Percentiles rank a stretch among this genome's conserved stretches.
These are phyloP conservation scores for Phaonia tiefii DNA, from an alignment of 2,888 invertebrate genomes.

Conservation along the genomic window DNA sequence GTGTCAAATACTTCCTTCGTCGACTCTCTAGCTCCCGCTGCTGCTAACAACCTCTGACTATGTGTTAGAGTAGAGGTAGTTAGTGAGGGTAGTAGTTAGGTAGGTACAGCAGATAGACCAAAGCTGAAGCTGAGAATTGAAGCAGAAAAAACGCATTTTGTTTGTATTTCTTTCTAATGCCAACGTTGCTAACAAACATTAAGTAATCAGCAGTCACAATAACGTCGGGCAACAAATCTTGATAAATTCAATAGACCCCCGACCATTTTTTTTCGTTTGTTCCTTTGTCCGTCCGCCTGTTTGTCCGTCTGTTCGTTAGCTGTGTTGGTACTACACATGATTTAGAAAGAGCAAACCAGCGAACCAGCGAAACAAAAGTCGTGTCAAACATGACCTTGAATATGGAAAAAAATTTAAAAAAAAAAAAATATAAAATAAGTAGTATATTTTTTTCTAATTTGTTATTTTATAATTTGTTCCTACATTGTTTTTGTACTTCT, in stretches of 20 bases:
- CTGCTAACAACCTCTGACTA: not conserved
- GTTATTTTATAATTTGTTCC: conserved; percentile 67
- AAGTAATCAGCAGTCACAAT: conserved; percentile 40
- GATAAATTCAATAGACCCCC: conserved; percentile 57
- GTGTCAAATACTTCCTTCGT: conserved; percentile 17
- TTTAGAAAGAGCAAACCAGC: conserved; percentile 40
- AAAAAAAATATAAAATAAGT: too few relatives aligned
- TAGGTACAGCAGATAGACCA: not conserved
- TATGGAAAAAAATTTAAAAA: conserved; percentile 51
- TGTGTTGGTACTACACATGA: conserved; percentile 57
- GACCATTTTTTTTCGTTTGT: too few relatives aligned
- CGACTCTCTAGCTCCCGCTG: not conserved
- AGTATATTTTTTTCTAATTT: conserved; percentile 54
- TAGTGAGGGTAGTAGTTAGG: too few relatives aligned
- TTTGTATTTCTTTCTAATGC: not conserved
- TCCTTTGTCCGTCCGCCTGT: not conserved
- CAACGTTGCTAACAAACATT: conserved; percentile 24
- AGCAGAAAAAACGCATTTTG: conserved; percentile 50
- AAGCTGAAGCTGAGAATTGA: not conserved
- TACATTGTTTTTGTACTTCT: conserved; percentile 56
- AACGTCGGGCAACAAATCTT: conserved; percentile 58
- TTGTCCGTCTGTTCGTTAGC: not conserved
- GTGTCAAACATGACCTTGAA: conserved; percentile 68
- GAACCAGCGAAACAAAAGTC: conserved; percentile 56
- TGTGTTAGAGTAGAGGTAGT: not conserved